A percentile compares a stretch with the other conserved stretches of the same genome.
Conservation (phyloP, 1,140 invertebrate genomes). For the Marisa cornuarietis region DNA sequence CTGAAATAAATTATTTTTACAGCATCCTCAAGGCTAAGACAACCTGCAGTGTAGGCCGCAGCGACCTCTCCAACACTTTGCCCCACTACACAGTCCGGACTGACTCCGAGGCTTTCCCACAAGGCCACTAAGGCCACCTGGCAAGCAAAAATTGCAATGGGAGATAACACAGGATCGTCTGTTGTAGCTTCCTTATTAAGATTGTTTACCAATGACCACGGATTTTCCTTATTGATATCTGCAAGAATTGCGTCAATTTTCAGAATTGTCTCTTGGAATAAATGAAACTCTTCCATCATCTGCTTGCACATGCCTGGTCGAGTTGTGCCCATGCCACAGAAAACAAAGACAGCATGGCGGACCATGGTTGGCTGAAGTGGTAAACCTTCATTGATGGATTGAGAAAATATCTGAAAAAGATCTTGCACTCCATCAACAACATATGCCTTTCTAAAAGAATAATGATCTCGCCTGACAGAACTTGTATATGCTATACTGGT, state of each 20-base stretch:
- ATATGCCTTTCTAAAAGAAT: conserved; percentile 23
- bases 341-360: conserved; percentile 39
- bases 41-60: conserved; percentile 42
- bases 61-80: conserved; percentile 56
- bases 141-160: conserved; percentile 49
- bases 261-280: conserved; percentile 29
- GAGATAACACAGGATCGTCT: conserved; percentile 36
- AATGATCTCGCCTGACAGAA: conserved; percentile 38
- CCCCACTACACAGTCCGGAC: conserved; percentile 44
- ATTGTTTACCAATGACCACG: conserved; percentile 32
- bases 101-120: conserved; percentile 43
- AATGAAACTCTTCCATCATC: conserved; percentile 24
- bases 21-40: conserved; percentile 37
- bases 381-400: background rate
- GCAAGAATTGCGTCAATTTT: conserved; percentile 32
- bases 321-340: conserved; percentile 47
- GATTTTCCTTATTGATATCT: conserved; percentile 25
- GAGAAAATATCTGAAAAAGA: background rate
- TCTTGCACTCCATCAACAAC: conserved; percentile 25
- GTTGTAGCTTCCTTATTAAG: conserved; percentile 26
- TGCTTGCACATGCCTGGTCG: conserved; percentile 48
- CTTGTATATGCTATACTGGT: conserved; percentile 37
- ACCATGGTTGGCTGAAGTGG: background rate
- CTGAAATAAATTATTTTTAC: conserved; percentile 46
- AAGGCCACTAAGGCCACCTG: conserved; percentile 43